Conservation (phyloP, 2,113 vertebrate species). For the Muscicapa adusta region DNA sequence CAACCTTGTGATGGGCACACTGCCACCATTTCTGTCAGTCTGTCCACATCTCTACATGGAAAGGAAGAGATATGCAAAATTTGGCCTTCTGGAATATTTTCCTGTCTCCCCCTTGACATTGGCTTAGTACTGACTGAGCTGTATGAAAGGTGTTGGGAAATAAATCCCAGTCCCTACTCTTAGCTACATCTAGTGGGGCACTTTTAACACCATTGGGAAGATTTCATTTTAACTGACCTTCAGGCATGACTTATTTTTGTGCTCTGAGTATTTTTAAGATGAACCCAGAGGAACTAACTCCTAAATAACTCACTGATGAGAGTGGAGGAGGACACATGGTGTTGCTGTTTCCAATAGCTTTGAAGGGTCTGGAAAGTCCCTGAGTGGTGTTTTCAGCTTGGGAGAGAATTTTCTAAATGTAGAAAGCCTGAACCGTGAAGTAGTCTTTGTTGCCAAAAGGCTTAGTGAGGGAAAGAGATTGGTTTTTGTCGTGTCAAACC, state of each 20-base stretch:
- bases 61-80: not conserved
- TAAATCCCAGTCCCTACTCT: not conserved
- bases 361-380: constrained; percentile 16
- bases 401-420: constrained; percentile 31
- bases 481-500: not conserved
- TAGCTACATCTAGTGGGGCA: not conserved
- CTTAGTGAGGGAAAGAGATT: not conserved
- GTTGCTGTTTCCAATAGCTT: not conserved
- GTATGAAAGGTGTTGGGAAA: not conserved
- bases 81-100: not conserved
- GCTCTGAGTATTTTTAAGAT: constrained; percentile 41
- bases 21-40: not conserved
- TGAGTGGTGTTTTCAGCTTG: not conserved
- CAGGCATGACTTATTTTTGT: constrained; percentile 42
- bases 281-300: constrained; percentile 52
- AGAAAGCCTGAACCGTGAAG: not conserved
- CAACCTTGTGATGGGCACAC: not conserved
- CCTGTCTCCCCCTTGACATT: not conserved
- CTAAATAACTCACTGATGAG: constrained; percentile 41
- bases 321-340: constrained; percentile 20
- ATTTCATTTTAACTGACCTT: constrained; percentile 32
- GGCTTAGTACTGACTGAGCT: not conserved
- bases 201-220: not conserved
- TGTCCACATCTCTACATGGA: not conserved
- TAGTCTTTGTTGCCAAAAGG: not conserved